Evolutionary conservation across 2,888 invertebrate genomes (phyloP).

Genomic region (Gortyna flavago): DNA sequence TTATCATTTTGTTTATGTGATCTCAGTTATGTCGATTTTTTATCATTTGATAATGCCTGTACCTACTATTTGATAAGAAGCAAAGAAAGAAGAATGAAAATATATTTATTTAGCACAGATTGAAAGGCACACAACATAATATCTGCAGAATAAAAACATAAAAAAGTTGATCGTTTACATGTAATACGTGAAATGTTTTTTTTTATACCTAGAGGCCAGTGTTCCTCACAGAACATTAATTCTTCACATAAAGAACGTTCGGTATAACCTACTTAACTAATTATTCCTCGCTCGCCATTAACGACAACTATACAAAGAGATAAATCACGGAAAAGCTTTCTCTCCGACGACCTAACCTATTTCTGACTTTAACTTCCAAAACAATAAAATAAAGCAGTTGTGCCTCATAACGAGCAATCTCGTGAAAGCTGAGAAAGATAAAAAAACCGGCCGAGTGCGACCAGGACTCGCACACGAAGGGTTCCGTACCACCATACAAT

Average conservation of each 20-base stretch:
- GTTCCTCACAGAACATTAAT: not conserved
- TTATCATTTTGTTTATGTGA: not conserved
- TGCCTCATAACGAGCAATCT: too few species aligned
- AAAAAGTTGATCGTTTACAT: not conserved
- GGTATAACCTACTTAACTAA: not conserved
- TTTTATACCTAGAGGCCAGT: too few species aligned
- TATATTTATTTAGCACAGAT: not conserved
- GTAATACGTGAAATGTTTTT: not conserved
- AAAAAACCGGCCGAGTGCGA: too few species aligned
- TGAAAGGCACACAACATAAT: not conserved
- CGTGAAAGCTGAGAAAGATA: too few species aligned
- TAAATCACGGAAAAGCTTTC: not conserved
- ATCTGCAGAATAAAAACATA: not conserved
- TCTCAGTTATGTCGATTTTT: not conserved
- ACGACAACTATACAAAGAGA: not conserved
- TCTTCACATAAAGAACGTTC: not conserved
- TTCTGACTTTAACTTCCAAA: not conserved
- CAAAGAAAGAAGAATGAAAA: too few species aligned
- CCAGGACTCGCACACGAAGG: too few species aligned
- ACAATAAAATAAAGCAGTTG: slow-evolving; percentile 24
- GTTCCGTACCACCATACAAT: too few species aligned
- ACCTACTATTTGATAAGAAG: not conserved
- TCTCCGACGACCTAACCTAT: not conserved
- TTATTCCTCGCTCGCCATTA: not conserved
- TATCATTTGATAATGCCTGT: not conserved